These are phyloP conservation scores for Drosophila parabipectinata DNA, from an alignment of 1,140 invertebrate genomes.

Conservation along the genomic window DNA sequence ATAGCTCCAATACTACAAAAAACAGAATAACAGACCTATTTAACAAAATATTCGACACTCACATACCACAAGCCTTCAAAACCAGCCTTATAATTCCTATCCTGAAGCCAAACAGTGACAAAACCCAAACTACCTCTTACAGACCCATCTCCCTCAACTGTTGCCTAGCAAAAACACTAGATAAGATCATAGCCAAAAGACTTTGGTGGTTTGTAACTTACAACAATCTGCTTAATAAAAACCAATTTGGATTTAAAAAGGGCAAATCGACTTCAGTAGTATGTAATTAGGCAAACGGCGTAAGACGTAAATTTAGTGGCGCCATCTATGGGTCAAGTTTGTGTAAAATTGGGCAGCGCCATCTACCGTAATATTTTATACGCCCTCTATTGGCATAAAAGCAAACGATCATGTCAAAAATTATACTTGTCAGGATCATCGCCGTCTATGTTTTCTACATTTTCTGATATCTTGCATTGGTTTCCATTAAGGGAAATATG, in stretches of 20 bases:
- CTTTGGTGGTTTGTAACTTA: constrained; percentile 13
- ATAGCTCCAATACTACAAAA: background rate
- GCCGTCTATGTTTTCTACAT: too few species aligned
- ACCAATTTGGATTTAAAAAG: constrained; percentile 2
- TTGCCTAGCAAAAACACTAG: constrained; percentile 3
- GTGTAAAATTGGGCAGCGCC: too few species aligned
- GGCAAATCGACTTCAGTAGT: too few species aligned
- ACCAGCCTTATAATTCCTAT: constrained; percentile 6
- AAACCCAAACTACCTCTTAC: constrained; percentile 10
- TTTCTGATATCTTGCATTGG: too few species aligned
- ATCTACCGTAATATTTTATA: too few species aligned
- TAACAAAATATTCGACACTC: constrained; percentile 12
- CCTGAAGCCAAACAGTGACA: constrained; percentile 1
- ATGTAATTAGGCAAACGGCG: too few species aligned
- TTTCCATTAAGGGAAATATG: too few species aligned
- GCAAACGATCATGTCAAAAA: too few species aligned
- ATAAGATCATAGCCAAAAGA: constrained; percentile 12
- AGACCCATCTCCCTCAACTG: constrained; percentile 3
- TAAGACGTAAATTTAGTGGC: too few species aligned
- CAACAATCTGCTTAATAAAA: constrained; percentile 5
- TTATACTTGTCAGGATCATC: too few species aligned
- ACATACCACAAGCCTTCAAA: constrained; percentile 20
- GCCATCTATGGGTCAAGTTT: too few species aligned
- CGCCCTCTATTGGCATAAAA: too few species aligned
- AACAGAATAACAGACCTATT: background rate